phyloP scores from a whole-genome alignment of 2,888 invertebrate species.

The Enchytraeus crypticus region DNA sequence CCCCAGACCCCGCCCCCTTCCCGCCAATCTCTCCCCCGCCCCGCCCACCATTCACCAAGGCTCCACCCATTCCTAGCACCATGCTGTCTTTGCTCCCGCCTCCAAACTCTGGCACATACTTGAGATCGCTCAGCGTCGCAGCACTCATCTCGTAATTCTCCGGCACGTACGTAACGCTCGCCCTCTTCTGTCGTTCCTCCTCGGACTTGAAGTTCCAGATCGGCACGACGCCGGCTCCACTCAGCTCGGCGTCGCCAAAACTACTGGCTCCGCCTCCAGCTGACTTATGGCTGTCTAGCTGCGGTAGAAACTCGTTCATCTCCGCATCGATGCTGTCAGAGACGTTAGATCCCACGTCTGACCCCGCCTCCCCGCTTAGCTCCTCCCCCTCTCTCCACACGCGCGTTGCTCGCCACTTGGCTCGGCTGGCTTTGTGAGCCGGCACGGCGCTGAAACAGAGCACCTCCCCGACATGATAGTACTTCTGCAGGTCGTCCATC shows the following conservation, averaged over 20 bases:
- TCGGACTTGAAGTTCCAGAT: constrained; percentile 41
- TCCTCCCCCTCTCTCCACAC: constrained; percentile 47
- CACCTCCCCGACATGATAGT: constrained; percentile 44
- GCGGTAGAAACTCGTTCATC: constrained; percentile 34
- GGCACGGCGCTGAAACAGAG: constrained; percentile 48
- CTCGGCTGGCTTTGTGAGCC: constrained; percentile 47
- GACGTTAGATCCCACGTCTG: constrained; percentile 26
- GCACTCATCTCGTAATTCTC: constrained; percentile 46
- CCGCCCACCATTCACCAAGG: neutral
- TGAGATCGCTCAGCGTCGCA: constrained; percentile 38
- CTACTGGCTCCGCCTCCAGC: constrained; percentile 37
- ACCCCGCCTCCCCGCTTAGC: constrained; percentile 17
- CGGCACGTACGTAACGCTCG: constrained; percentile 40
- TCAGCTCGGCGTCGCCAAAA: constrained; percentile 40
- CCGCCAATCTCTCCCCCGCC: neutral
- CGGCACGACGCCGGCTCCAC: constrained; percentile 45
- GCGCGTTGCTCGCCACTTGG: constrained; percentile 47
- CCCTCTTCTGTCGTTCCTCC: constrained; percentile 11
- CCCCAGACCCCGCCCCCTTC: neutral
- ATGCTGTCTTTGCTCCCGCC: neutral
- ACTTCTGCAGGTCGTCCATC: constrained; percentile 45
- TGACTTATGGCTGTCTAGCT: constrained; percentile 36
- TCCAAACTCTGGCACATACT: constrained; percentile 10
- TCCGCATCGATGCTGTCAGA: constrained; percentile 44
- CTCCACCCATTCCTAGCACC: neutral